Evolutionary conservation across 2,113 vertebrate genomes (phyloP).

Genomic region (Lepidothrix coronata): DNA sequence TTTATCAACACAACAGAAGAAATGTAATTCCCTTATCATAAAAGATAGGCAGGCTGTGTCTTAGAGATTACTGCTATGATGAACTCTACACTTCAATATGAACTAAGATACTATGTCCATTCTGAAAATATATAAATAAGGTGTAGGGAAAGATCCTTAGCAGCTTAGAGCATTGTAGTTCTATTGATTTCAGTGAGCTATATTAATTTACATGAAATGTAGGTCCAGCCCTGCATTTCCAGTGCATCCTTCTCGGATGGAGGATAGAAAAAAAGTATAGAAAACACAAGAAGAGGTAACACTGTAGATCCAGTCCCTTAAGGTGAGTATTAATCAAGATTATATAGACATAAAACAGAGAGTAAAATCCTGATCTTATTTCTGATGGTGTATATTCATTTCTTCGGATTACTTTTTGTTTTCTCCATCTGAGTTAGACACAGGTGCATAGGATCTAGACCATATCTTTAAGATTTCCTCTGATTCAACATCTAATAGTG

Average conservation of each 20-base stretch:
- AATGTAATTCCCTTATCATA: slow-evolving; percentile 32
- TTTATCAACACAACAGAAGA: slow-evolving; percentile 21
- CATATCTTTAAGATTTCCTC: neutral
- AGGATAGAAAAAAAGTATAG: neutral
- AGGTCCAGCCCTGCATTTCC: neutral
- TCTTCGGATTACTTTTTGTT: neutral
- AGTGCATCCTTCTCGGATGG: neutral
- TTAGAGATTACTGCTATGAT: slow-evolving; percentile 31
- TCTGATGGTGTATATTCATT: neutral
- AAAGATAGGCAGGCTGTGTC: neutral
- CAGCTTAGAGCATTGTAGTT: neutral
- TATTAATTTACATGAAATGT: neutral
- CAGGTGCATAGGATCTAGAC: neutral
- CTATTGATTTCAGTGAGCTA: neutral
- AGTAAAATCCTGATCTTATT: neutral
- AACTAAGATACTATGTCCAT: neutral
- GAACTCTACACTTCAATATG: slow-evolving; percentile 24
- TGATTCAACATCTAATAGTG: slow-evolving; percentile 13
- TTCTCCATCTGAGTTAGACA: neutral
- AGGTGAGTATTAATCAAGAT: neutral
- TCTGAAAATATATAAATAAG: slow-evolving; percentile 7
- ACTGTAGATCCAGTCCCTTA: neutral
- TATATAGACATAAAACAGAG: neutral
- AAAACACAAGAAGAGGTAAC: slow-evolving; percentile 14
- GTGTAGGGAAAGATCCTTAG: neutral